Percentiles rank a stretch among this genome's conserved stretches.
Evolutionary conservation across 2,888 invertebrate species (phyloP).

Genomic region (Ophonus ardosiacus): DNA sequence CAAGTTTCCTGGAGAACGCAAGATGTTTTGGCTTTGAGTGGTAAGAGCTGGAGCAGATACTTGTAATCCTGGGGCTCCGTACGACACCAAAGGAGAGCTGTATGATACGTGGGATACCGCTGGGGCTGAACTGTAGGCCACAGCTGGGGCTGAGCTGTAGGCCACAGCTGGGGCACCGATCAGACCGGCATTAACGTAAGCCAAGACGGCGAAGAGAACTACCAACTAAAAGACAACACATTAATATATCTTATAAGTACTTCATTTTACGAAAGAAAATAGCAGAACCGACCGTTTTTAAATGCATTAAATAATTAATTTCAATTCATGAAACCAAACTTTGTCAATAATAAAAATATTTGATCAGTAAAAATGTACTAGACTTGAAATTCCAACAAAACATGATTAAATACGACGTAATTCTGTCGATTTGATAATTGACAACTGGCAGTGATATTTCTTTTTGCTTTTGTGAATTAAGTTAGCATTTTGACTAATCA

Average conservation of each 20-base stretch:
- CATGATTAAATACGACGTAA: too few relatives aligned
- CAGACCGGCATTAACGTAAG: slow-evolving; percentile 68
- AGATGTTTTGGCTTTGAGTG: slow-evolving; percentile 72
- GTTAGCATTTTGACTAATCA: too few relatives aligned
- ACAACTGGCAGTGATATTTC: too few relatives aligned
- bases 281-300: too few relatives aligned
- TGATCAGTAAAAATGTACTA: too few relatives aligned
- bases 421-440: too few relatives aligned
- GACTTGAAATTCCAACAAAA: too few relatives aligned
- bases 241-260: not conserved
- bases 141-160: slow-evolving; percentile 77
- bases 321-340: too few relatives aligned
- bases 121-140: slow-evolving; percentile 80
- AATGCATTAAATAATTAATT: too few relatives aligned
- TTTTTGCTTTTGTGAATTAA: too few relatives aligned
- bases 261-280: too few relatives aligned
- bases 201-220: slow-evolving; percentile 66
- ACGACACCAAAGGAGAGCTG: slow-evolving; percentile 70
- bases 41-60: slow-evolving; percentile 67
- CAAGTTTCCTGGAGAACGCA: slow-evolving; percentile 74
- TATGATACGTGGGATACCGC: slow-evolving; percentile 81
- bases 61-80: not conserved
- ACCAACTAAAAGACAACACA: slow-evolving; percentile 1
- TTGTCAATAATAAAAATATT: too few relatives aligned
- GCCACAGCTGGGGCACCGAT: slow-evolving; percentile 74